Base-by-base conservation (phyloP, 2,797 vertebrate genomes). In the Bufotes viridis region DNA sequence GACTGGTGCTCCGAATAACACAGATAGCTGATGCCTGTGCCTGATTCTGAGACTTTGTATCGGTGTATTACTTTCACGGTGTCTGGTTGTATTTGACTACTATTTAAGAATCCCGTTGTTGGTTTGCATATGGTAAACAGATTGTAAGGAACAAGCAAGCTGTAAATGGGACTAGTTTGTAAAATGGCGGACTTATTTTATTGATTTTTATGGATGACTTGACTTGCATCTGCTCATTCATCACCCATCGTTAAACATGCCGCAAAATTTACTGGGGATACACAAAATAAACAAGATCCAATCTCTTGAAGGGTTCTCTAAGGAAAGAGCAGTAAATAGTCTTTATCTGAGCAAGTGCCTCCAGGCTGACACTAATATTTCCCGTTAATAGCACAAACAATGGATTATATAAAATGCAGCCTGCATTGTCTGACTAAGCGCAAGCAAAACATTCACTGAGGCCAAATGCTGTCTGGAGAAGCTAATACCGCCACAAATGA, bases 381-480 rank as follows among this genome's bases (percentile, higher is more conserved):
- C 81, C 15, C 34, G 80, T 29, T 82, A 87, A 84, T 76, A 90
- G 82, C 2, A 70, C 90, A 89, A 10, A 79, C 82, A 84, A 82
- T 88, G 55, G 78, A 74, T 87, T 49, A 15, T 89, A 13, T 57
- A 82, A 87, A 90, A 58, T 7, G 42, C 60, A 53, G 34, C 22
- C 22, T 85, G 49, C 65, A 83, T 69, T 78, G 61, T 74, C 58
- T 72, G 20, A 17, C 42, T 18, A 9, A n/a, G 53, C 15, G 49
- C 22, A 24, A 75, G 22, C 12, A 17, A 58, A 20, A 57, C 67
- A 60, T 29, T 2, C 24, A 13, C 24, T 14, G 26, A 29, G 12
- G 17, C 49, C 9, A 42, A 65, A 18, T 26, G 81, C 14, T 57
- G 51, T 20, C 51, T 22, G 10, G n/a, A 60, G 17, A 55, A 24